A percentile compares a stretch with the other conserved stretches of the same genome.
These are phyloP conservation scores for Anguilla rostrata DNA, from an alignment of 2,113 vertebrate genomes.

Conservation along the genomic window DNA sequence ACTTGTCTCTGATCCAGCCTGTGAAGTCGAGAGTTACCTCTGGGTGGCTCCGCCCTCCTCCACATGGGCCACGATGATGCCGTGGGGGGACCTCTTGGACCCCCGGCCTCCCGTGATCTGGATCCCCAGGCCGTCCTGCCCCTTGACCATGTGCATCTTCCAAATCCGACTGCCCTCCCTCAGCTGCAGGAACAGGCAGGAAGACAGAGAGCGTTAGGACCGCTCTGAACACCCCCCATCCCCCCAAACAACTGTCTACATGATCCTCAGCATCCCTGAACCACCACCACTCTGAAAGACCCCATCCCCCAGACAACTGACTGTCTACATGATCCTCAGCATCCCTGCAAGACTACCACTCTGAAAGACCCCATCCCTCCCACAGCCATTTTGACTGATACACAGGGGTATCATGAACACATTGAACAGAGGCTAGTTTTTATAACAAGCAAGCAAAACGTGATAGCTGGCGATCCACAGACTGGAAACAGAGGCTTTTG, in stretches of 20 bases:
- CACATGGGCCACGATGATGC: slow-evolving; percentile 87
- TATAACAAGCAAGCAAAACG: background rate
- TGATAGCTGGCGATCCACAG: background rate
- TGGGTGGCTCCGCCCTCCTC: slow-evolving; percentile 88
- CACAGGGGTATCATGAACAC: background rate
- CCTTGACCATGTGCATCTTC: slow-evolving; percentile 97
- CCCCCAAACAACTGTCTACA: too few relatives aligned
- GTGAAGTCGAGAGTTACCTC: slow-evolving; percentile 73
- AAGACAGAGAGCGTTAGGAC: slow-evolving; percentile 12
- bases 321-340: too few relatives aligned
- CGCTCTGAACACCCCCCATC: background rate
- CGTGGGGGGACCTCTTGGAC: slow-evolving; percentile 88
- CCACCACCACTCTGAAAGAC: too few relatives aligned
- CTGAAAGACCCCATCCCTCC: background rate
- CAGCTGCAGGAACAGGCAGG: slow-evolving; percentile 66
- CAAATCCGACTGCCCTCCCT: slow-evolving; percentile 86
- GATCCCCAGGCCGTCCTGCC: slow-evolving; percentile 86
- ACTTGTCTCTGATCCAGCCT: slow-evolving; percentile 28
- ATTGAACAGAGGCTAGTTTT: background rate
- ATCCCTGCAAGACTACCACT: too few relatives aligned
- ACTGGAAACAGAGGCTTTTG: background rate
- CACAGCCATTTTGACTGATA: background rate
- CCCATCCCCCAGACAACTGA: background rate
- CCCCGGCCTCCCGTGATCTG: slow-evolving; percentile 94
- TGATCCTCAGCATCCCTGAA: too few relatives aligned